These are phyloP conservation scores for Ectropis crepuscularia DNA, from an alignment of 2,888 invertebrate species.

Conservation along the genomic window DNA sequence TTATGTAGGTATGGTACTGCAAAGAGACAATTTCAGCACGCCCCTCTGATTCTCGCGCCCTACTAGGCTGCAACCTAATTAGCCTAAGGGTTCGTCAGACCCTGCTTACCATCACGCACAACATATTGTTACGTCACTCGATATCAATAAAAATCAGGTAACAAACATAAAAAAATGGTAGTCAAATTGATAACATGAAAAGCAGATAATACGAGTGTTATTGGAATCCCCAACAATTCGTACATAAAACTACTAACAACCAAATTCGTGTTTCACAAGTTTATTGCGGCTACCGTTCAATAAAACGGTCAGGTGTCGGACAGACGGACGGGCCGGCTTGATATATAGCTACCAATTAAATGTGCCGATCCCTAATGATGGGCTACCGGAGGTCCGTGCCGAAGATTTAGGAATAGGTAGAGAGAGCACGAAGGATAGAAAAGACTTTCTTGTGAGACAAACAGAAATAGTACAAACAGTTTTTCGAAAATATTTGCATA, in stretches of 20 bases:
- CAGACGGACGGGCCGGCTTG: conserved; percentile 63
- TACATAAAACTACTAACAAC: conserved; percentile 47
- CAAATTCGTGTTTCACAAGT: conserved; percentile 70
- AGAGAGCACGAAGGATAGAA: conserved; percentile 25
- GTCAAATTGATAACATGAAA: no score
- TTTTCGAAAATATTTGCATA: no score
- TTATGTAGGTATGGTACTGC: no score
- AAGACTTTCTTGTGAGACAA: background rate
- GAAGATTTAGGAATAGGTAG: conserved; percentile 41
- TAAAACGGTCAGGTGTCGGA: conserved; percentile 61
- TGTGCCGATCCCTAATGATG: conserved; percentile 74
- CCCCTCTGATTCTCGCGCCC: no score
- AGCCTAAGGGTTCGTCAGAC: no score
- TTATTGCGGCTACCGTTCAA: conserved; percentile 77
- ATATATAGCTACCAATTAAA: conserved; percentile 79
- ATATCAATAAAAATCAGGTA: background rate
- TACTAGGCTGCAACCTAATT: no score
- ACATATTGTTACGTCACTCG: no score
- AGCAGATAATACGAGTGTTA: background rate
- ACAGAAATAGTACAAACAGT: no score
- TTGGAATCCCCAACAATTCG: conserved; percentile 33
- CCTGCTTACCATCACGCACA: no score
- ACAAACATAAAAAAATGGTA: no score
- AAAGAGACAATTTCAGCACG: no score
- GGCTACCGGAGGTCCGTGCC: conserved; percentile 62